Conservation (phyloP, 2,888 invertebrate genomes). For the Yponomeuta sedellus region DNA sequence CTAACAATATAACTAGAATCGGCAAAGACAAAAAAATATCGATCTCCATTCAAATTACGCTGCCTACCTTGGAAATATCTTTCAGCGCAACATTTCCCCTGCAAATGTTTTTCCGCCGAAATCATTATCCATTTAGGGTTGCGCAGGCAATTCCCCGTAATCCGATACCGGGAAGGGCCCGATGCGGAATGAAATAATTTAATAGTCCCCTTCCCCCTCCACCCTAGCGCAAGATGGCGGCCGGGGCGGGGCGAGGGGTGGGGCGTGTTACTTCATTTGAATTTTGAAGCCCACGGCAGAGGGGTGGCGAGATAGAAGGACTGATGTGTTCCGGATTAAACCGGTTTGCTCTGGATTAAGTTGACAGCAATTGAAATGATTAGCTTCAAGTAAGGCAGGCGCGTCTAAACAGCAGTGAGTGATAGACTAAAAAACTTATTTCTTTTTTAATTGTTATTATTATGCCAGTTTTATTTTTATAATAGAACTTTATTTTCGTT, state of each 20-base stretch:
- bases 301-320: not conserved
- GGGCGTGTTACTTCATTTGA: slow-evolving; percentile 74
- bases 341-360: too few relatives aligned
- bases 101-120: slow-evolving; percentile 12
- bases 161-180: slow-evolving; percentile 70
- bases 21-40: not conserved
- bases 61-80: not conserved
- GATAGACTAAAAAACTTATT: too few relatives aligned
- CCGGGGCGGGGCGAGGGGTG: slow-evolving; percentile 61
- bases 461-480: too few relatives aligned
- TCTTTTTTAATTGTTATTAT: too few relatives aligned
- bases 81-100: not conserved
- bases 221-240: slow-evolving; percentile 66
- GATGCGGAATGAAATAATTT: slow-evolving; percentile 75
- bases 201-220: slow-evolving; percentile 60
- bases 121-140: slow-evolving; percentile 73
- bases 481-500: too few relatives aligned
- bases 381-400: too few relatives aligned
- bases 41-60: not conserved
- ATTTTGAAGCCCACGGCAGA: slow-evolving; percentile 54
- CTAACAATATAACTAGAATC: too few relatives aligned
- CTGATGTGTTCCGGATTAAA: not conserved
- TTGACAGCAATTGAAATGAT: too few relatives aligned
- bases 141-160: slow-evolving; percentile 74
- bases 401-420: too few relatives aligned